Evolutionary conservation across 2,888 invertebrate species (phyloP), one percentile per base, ranked within the genome.

Genomic region (Balanococcus diminutus): DNA sequence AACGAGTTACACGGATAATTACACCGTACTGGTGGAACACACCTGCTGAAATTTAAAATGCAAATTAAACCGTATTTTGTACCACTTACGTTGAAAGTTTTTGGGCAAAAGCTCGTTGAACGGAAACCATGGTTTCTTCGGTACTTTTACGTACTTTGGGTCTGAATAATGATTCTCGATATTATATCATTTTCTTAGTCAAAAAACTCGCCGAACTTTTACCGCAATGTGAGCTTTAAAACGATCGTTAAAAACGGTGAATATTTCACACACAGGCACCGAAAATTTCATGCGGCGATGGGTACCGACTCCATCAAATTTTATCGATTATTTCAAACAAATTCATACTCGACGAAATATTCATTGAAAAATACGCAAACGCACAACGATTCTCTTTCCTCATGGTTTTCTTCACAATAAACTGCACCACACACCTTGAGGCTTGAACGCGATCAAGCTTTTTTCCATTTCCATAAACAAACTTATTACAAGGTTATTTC

Each of bases 31-130:
- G 1, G 14, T 14, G 67, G 2, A 14, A 67, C 16, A 67, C 28
- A 67, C 28, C 67, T 67, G 67, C 11, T 3, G 36, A 79, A 79
- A 79, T 79, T 79, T 36, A 79, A 79, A 19, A 79, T 36, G 36
- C 28, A 36, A 79, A 79, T 79, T 19, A 79, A 79, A 8, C 19
- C 22, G 56, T 56, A 56, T n/a, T 46, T 31, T 8, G 42, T 46
- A 46, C 3, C 14, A 85, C 81, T 82, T 82, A 86, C 86, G 82
- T 82, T 16, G 86, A 86, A 61, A 86, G 82, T 82, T 86, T 86
- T 31, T 86, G 86, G 42, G 82, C 86, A 72, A 86, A 86, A 82
- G 86, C 86, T 82, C 86, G 51, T 46, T 86, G 86, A 32, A 86
- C 86, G n/a, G 86, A 86, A 42, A 82, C 86, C 86, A 86, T 86